phyloP scores from a whole-genome alignment of 2,797 vertebrate species.

The Pampus argenteus region DNA sequence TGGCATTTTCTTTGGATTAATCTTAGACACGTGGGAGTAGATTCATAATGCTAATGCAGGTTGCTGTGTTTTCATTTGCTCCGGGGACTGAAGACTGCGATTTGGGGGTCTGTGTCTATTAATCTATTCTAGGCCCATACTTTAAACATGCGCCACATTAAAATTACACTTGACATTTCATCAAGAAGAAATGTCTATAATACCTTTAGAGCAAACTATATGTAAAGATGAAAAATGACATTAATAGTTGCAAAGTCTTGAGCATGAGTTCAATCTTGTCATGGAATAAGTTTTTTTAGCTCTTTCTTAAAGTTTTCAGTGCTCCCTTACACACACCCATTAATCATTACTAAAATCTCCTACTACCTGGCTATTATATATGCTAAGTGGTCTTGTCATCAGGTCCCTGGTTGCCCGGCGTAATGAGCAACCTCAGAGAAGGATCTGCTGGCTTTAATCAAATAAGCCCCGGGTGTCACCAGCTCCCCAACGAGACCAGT shows the following conservation, averaged over 20 bases:
- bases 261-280: slow-evolving; percentile 39
- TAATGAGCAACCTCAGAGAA: slow-evolving; percentile 72
- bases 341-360: slow-evolving; percentile 60
- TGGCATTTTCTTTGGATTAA: slow-evolving; percentile 70
- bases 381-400: slow-evolving; percentile 67
- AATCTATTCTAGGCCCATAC: slow-evolving; percentile 69
- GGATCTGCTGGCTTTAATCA: slow-evolving; percentile 75
- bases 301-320: slow-evolving; percentile 20
- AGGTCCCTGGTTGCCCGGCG: slow-evolving; percentile 48
- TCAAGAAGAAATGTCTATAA: slow-evolving; percentile 65
- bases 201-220: slow-evolving; percentile 62
- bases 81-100: slow-evolving; percentile 59
- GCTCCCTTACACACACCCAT: slow-evolving; percentile 21
- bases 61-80: slow-evolving; percentile 70
- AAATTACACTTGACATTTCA: slow-evolving; percentile 77
- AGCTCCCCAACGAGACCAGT: slow-evolving; percentile 62
- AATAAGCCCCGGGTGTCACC: slow-evolving; percentile 66
- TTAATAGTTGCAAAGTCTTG: slow-evolving; percentile 50
- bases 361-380: slow-evolving; percentile 61
- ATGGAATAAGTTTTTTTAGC: slow-evolving; percentile 49
- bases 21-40: slow-evolving; percentile 61
- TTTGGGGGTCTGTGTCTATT: slow-evolving; percentile 67
- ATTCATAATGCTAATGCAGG: slow-evolving; percentile 71
- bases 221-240: slow-evolving; percentile 65
- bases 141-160: slow-evolving; percentile 70